Base-by-base conservation (phyloP, 2,113 vertebrate species). In the Psilopsiagon aurifrons region DNA sequence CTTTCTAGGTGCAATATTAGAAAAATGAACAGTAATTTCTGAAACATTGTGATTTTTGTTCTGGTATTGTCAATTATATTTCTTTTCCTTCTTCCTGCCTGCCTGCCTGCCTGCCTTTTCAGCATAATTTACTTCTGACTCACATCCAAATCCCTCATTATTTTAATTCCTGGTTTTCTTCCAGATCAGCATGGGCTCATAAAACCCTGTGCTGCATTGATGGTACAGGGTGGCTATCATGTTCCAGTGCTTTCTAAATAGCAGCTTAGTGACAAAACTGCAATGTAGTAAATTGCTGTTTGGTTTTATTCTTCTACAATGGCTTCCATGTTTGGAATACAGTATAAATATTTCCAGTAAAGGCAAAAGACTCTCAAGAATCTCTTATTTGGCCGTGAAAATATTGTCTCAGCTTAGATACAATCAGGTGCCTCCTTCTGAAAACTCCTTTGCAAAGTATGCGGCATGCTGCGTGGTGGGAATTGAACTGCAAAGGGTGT, bases 141-240 rank as follows among this genome's bases (percentile, higher is more conserved):
- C 33, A 51, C 0, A 1, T 91, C 67, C 63, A 79, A 92, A 91
- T 54, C 51, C 20, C 49, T 90, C 68, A 83, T 93, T 95, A 91
- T 86, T 94, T 93, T 70, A 93, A 85, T 93, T 43, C 41, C 75
- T 92, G 90, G 44, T 51, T 91, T 92, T 23, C 33, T 86, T 92
- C 88, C 76, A 96, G 71, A 92, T 47, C 55, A 51, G 37, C 82
- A 47, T 6, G 37, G 46, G 54, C 51, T 80, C 68, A 70, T n/a
- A 83, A 70, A 95, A 86, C 35, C 43, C 54, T 54, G 57, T 54
- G 64, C 54, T 87, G 54, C 39, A 23, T 59, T 74, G 76, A 63
- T 67, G 46, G 35, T 78, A 39, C 7, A 51, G 18, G 16, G 9
- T 55, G 78, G 33, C 47, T 88, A 23, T 44, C 71, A 16, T 77